phyloP scores from a whole-genome alignment of 1,140 invertebrate genomes.

The Mactra quadrangularis region DNA sequence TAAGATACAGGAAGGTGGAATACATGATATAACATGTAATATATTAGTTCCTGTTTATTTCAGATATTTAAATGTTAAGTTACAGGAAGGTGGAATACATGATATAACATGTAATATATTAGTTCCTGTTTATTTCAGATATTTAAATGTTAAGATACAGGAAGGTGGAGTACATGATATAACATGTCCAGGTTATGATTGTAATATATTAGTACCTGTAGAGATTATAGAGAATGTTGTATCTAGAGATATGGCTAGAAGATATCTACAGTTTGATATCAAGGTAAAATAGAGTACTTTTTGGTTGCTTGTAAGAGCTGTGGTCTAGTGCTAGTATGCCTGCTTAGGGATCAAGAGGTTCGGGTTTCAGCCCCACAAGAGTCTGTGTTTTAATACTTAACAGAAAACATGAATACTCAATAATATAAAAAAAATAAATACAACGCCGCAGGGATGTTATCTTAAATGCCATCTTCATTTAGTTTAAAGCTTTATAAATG shows the following conservation, averaged over 20 bases:
- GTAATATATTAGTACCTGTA: conserved; percentile 87
- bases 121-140: conserved; percentile 87
- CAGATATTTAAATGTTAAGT: conserved; percentile 88
- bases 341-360: too few relatives aligned
- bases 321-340: too few relatives aligned
- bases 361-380: too few relatives aligned
- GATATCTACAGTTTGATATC: conserved; percentile 90
- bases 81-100: conserved; percentile 88
- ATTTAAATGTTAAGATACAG: conserved; percentile 88
- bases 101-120: conserved; percentile 87
- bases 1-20: conserved; percentile 89
- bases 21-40: conserved; percentile 88
- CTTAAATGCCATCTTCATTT: too few relatives aligned
- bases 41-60: conserved; percentile 86
- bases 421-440: too few relatives aligned
- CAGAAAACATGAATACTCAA: too few relatives aligned
- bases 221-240: conserved; percentile 89
- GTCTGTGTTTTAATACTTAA: too few relatives aligned
- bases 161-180: conserved; percentile 89
- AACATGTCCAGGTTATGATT: conserved; percentile 88
- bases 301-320: not conserved
- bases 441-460: too few relatives aligned
- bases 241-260: conserved; percentile 87
- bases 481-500: too few relatives aligned
- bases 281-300: conserved; percentile 84